Evolutionary conservation across 2,113 vertebrate genomes (phyloP).

Genomic region (Entosphenus tridentatus): DNA sequence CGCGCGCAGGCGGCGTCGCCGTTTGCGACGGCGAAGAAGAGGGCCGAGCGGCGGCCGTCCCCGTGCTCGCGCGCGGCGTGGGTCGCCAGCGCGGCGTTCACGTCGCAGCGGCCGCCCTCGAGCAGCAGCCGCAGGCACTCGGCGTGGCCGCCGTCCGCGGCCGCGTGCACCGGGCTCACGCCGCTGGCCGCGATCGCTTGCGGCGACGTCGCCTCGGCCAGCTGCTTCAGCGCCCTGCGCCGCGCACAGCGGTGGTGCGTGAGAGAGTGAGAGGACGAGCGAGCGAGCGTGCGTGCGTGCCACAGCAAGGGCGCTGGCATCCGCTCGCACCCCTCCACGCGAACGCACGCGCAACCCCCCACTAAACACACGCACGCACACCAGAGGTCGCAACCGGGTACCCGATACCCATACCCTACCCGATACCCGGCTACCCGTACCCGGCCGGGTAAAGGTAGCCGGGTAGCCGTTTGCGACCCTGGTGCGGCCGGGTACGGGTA

Average conservation of each 20-base stretch:
- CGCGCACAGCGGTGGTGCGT: neutral
- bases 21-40: constrained; percentile 74
- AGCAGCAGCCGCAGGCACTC: constrained; percentile 58
- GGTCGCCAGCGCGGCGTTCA: constrained; percentile 63
- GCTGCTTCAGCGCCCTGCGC: constrained; percentile 35
- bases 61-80: constrained; percentile 47
- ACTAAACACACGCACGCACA: too few species aligned
- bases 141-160: constrained; percentile 53
- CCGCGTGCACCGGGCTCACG: constrained; percentile 71
- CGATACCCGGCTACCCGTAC: too few species aligned
- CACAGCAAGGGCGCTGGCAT: too few species aligned
- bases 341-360: too few species aligned
- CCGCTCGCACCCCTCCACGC: too few species aligned
- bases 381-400: too few species aligned
- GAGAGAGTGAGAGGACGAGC: too few species aligned
- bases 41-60: constrained; percentile 49
- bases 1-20: constrained; percentile 36
- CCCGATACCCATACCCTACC: too few species aligned
- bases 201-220: constrained; percentile 43
- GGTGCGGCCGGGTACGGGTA: too few species aligned
- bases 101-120: constrained; percentile 39
- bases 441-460: too few species aligned
- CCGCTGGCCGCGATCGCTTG: constrained; percentile 46
- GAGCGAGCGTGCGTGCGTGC: too few species aligned
- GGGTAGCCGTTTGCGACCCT: too few species aligned